Percentiles rank a stretch among this genome's conserved stretches.
Evolutionary conservation across 2,797 vertebrate species (phyloP).

Genomic region (Euthynnus affinis): DNA sequence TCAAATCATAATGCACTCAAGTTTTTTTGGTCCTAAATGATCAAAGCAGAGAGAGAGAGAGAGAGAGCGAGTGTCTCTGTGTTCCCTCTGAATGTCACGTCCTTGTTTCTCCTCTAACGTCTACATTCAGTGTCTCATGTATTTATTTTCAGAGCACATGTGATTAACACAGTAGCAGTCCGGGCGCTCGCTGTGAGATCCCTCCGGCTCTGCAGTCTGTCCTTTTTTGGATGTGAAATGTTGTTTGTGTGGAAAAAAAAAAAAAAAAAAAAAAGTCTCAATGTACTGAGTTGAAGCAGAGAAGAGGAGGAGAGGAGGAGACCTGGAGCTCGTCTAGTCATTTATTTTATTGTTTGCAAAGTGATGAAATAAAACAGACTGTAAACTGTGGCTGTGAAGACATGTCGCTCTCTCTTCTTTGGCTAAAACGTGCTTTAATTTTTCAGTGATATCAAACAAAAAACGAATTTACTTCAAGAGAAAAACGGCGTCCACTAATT

Average conservation of each 20-base stretch:
- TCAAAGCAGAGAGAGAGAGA: no score
- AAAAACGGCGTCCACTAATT: no score
- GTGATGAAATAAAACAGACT: no score
- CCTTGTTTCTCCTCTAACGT: neutral
- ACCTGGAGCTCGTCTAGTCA: neutral
- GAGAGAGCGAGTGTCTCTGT: no score
- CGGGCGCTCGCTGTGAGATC: neutral
- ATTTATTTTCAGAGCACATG: slow-evolving; percentile 4
- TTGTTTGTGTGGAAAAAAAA: slow-evolving; percentile 24
- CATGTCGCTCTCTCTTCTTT: no score
- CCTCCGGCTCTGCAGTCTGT: slow-evolving; percentile 17
- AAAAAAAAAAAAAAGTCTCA: slow-evolving; percentile 2
- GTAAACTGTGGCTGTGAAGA: no score
- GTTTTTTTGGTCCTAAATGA: no score
- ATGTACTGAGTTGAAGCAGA: neutral
- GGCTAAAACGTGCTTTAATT: no score
- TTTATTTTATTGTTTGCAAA: neutral
- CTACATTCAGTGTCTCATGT: accelerated
- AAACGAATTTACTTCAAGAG: no score
- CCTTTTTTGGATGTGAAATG: slow-evolving; percentile 36
- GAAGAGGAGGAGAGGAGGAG: neutral
- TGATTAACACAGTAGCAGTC: neutral
- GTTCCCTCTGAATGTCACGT: neutral
- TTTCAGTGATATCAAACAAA: no score
- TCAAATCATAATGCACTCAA: no score